phyloP scores from a whole-genome alignment of 2,797 vertebrate genomes.

The Rallus crepitans region DNA sequence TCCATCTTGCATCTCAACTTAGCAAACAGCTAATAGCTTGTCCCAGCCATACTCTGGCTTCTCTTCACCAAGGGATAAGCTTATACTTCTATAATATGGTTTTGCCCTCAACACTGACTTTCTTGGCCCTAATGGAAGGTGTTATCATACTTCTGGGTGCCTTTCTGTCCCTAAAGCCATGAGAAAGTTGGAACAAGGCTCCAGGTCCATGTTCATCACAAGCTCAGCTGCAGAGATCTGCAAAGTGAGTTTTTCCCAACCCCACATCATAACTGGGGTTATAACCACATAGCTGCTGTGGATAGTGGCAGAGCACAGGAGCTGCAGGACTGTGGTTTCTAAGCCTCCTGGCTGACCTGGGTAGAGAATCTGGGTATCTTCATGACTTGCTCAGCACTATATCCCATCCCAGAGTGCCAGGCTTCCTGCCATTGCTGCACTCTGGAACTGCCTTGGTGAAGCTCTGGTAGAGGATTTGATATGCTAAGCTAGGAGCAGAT shows the following conservation, averaged over 20 bases:
- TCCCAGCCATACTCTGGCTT: neutral
- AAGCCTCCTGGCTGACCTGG: neutral
- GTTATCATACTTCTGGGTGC: neutral
- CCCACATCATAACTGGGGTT: neutral
- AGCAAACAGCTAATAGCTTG: neutral
- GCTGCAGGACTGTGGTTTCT: neutral
- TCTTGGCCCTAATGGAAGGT: neutral
- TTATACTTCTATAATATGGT: neutral
- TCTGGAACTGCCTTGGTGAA: neutral
- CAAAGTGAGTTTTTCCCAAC: neutral
- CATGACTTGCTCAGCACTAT: neutral
- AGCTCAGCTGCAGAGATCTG: neutral
- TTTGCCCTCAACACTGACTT: neutral
- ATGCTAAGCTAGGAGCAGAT: neutral
- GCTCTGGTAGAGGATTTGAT: neutral
- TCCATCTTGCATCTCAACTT: neutral
- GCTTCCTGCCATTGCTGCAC: neutral
- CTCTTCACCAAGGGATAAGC: neutral
- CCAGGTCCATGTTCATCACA: neutral
- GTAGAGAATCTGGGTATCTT: neutral
- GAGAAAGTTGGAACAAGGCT: neutral
- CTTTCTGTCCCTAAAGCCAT: neutral
- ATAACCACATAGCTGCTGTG: neutral
- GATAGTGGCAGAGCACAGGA: neutral
- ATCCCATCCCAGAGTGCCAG: neutral